These are phyloP conservation scores for Pachydiplax longipennis DNA, from an alignment of 2,888 invertebrate genomes.

Conservation along the genomic window DNA sequence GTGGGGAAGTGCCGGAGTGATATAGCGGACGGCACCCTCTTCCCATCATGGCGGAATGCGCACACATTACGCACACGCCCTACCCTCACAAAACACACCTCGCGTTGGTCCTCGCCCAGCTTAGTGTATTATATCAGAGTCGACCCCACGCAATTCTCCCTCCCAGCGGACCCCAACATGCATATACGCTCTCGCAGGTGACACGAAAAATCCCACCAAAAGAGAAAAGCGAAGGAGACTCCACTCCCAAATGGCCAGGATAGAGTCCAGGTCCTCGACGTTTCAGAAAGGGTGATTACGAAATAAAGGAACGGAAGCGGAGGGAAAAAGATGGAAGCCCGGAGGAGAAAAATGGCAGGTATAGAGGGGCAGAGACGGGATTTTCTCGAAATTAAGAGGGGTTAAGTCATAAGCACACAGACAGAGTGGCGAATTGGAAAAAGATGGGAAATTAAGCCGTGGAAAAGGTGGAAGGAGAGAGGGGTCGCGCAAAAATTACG, in stretches of 20 bases:
- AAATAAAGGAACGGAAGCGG: not conserved
- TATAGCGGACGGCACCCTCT: not conserved
- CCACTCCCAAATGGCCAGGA: not conserved
- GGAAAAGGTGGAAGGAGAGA: not conserved
- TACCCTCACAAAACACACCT: not conserved
- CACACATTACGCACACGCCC: not conserved
- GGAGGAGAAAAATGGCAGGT: not conserved
- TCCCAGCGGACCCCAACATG: not conserved
- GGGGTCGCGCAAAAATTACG: not conserved
- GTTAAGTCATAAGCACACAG: not conserved
- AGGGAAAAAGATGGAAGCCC: not conserved
- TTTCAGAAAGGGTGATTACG: not conserved
- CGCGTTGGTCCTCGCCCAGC: not conserved
- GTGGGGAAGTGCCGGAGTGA: not conserved
- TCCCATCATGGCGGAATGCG: not conserved
- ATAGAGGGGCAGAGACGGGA: not conserved
- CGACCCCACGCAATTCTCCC: not conserved
- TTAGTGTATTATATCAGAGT: not conserved
- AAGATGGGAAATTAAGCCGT: not conserved
- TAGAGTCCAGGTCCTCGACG: not conserved
- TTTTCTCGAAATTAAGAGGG: not conserved
- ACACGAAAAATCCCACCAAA: not conserved
- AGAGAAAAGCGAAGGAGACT: not conserved
- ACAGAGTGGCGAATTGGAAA: not conserved
- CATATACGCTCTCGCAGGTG: constrained; percentile 11